phyloP scores from a whole-genome alignment of 2,888 invertebrate species.

The Synergus japonicus region DNA sequence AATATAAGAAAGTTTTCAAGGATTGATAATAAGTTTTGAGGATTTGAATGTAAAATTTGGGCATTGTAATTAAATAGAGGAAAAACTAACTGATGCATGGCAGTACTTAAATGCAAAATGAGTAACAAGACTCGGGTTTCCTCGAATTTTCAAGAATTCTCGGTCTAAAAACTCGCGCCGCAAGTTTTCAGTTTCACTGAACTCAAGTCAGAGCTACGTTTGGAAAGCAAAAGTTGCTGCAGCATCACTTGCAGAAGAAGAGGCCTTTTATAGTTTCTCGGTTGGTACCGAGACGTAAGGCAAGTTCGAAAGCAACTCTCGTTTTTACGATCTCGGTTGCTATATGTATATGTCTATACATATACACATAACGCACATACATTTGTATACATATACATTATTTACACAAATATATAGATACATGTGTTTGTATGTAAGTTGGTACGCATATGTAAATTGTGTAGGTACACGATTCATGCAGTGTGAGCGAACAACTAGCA shows the following conservation, averaged over 20 bases:
- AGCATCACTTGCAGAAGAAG: slow-evolving; percentile 7
- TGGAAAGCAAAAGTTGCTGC: slow-evolving; percentile 29
- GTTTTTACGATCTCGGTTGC: neutral
- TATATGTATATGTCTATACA: neutral
- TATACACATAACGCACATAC: neutral
- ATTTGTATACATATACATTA: no score
- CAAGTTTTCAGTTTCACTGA: slow-evolving; percentile 32
- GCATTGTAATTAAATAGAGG: no score
- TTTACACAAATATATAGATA: no score
- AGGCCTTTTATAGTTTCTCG: slow-evolving; percentile 9
- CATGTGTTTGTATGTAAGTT: neutral
- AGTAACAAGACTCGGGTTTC: neutral
- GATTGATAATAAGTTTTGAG: no score
- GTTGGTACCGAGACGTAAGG: neutral
- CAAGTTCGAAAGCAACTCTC: slow-evolving; percentile 17
- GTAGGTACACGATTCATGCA: slow-evolving; percentile 13
- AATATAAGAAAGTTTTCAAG: no score
- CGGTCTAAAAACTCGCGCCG: slow-evolving; percentile 30
- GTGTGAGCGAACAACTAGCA: neutral
- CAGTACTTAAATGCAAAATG: no score
- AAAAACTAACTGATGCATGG: no score
- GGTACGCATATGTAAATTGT: slow-evolving; percentile 9
- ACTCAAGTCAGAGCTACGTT: slow-evolving; percentile 3
- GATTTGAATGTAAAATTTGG: no score
- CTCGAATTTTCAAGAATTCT: slow-evolving; percentile 15